Base-by-base conservation (phyloP, 92 coral and sea anemone species). In the Epizoanthus rinbou region DNA sequence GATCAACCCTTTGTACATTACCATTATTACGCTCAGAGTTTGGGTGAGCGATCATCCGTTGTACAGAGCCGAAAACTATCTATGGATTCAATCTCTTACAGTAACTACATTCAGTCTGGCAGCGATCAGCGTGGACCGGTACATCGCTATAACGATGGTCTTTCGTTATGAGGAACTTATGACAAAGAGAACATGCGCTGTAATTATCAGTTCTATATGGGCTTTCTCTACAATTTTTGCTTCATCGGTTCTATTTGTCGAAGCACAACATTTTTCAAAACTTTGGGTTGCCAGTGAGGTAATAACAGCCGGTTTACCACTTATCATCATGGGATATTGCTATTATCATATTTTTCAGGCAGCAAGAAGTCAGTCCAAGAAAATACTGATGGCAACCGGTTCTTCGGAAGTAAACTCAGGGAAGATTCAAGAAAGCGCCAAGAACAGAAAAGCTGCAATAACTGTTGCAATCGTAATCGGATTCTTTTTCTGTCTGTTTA, bases 391-490 rank as follows among this genome's bases (percentile, higher is more conserved):
- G 16, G 23, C 84, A 5, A n/a, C 45, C 7, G 31, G 33, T n/a
- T 8, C 16, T 22, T 4, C 31, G 10, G 17, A 56, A 69, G 37
- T 21, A 7, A n/a, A 47, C 16, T 67, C 64, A 57, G 28, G 52
- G 3, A 43, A 59, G 67, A 56, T 45, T 19, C 53, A 45, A 35
- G 39, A 43, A n/a, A 18, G 28, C 57, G 35, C 67, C 23, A 68
- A 69, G 54, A 89, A 86, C 56, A 69, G 84, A 59, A 89, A 89
- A 35, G 90, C 90, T 2, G 72, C 87, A 6, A 52, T 54, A 73
- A 89, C 92, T 9, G 67, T 85, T 8, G 92, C 72, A 13, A 75
- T 86, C 9, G 85, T 89, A 3, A 58, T 89, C 3, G 87, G 87
- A 4, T 43, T 89, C 6, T 89, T 89, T 76, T 60, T 86, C 62